phyloP scores from a whole-genome alignment of 2,888 invertebrate genomes.

The Leptopilina drosophilae region DNA sequence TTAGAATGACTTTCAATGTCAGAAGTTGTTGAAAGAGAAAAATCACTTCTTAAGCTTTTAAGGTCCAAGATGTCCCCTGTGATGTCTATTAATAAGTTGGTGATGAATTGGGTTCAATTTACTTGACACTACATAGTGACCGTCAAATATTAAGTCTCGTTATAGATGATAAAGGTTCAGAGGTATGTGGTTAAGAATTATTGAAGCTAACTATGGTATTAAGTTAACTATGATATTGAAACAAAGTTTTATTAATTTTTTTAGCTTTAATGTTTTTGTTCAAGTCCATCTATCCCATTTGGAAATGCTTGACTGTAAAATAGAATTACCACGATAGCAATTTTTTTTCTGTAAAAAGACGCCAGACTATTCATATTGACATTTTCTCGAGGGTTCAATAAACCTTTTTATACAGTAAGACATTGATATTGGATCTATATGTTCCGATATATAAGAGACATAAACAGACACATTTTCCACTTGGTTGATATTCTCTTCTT shows the following conservation, averaged over 20 bases:
- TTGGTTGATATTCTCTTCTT: neutral
- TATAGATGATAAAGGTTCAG: too few relatives aligned
- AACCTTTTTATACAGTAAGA: neutral
- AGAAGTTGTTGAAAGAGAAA: too few relatives aligned
- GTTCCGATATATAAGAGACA: neutral
- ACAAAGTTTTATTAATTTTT: neutral
- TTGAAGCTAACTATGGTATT: too few relatives aligned
- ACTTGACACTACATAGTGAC: too few relatives aligned
- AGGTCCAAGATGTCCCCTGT: too few relatives aligned
- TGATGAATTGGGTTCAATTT: neutral
- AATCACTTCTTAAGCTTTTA: too few relatives aligned
- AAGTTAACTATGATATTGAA: neutral
- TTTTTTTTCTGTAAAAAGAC: conserved; percentile 11
- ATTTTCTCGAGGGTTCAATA: neutral
- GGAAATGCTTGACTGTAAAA: neutral
- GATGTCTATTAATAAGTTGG: too few relatives aligned
- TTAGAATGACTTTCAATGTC: too few relatives aligned
- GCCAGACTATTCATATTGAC: too few relatives aligned
- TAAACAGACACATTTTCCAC: too few relatives aligned
- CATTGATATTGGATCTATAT: neutral
- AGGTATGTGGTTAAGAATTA: neutral
- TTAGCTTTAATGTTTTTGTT: too few relatives aligned
- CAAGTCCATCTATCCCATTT: too few relatives aligned
- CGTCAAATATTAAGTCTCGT: neutral
- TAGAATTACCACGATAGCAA: neutral